A percentile compares a stretch with the other conserved stretches of the same genome.
These are phyloP conservation scores for Esperia sulphurella DNA, from an alignment of 2,888 invertebrate species.

Conservation along the genomic window DNA sequence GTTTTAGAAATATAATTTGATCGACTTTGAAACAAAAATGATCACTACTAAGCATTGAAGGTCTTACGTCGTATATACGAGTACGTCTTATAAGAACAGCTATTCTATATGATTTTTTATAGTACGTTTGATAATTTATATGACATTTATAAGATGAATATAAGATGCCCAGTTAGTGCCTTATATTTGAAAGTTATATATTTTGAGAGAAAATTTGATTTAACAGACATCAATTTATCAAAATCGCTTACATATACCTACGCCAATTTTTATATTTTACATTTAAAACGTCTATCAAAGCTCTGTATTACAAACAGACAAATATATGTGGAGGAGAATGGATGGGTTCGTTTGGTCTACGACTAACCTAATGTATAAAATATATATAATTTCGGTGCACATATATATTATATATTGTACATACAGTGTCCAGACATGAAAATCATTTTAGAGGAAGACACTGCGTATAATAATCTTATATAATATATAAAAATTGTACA, in stretches of 20 bases:
- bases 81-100: no score
- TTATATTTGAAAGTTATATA: not conserved
- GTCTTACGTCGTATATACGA: no score
- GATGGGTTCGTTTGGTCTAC: constrained; percentile 60
- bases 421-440: not conserved
- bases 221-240: not conserved
- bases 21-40: no score
- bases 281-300: constrained; percentile 20
- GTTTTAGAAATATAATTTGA: no score
- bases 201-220: not conserved
- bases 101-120: no score
- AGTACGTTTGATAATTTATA: no score
- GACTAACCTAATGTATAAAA: constrained; percentile 54
- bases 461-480: not conserved
- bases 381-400: constrained; percentile 32
- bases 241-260: not conserved
- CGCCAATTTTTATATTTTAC: constrained; percentile 4
- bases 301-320: constrained; percentile 20
- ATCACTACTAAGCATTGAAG: no score
- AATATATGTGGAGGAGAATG: constrained; percentile 24
- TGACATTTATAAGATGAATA: no score
- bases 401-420: constrained; percentile 7
- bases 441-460: no score
- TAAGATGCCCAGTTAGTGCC: not conserved
- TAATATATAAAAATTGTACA: constrained; percentile 6